Evolutionary conservation across 2,113 vertebrate species (phyloP).

Genomic region (Rhagologus leucostigma): DNA sequence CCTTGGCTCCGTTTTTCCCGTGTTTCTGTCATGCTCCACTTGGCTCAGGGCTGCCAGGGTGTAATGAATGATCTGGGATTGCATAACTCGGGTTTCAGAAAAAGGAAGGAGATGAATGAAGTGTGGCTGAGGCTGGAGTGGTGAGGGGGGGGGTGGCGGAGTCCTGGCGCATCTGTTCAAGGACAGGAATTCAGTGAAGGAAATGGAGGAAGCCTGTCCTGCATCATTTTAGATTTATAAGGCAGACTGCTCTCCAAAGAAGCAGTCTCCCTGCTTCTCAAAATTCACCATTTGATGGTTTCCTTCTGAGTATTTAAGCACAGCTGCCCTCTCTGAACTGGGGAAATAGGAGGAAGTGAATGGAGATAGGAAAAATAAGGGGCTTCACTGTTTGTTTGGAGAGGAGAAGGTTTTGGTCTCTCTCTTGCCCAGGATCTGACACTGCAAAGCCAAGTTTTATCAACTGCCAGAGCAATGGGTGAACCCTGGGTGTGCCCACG

Average conservation of each 20-base stretch:
- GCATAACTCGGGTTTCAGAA: not conserved
- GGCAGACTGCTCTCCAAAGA: not conserved
- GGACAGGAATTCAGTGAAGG: not conserved
- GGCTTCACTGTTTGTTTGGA: not conserved
- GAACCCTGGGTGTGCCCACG: not conserved
- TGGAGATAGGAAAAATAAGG: not conserved
- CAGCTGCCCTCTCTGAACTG: not conserved
- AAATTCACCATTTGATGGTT: not conserved
- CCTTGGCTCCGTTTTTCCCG: not conserved
- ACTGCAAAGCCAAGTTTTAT: not conserved
- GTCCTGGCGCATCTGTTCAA: not conserved
- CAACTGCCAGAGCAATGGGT: not conserved
- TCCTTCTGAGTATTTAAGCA: not conserved
- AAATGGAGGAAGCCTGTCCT: not conserved
- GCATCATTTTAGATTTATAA: not conserved
- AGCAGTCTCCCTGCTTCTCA: not conserved
- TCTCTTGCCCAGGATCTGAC: not conserved
- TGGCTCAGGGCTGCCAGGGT: not conserved
- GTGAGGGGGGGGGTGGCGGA: not conserved
- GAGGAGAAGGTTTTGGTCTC: not conserved
- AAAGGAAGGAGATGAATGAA: not conserved
- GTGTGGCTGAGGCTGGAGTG: not conserved
- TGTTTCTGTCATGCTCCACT: not conserved
- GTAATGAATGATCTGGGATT: not conserved
- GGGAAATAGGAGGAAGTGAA: not conserved